Evolutionary conservation across 2,113 vertebrate species (phyloP).

Genomic region (Phylloscopus trochiloides): DNA sequence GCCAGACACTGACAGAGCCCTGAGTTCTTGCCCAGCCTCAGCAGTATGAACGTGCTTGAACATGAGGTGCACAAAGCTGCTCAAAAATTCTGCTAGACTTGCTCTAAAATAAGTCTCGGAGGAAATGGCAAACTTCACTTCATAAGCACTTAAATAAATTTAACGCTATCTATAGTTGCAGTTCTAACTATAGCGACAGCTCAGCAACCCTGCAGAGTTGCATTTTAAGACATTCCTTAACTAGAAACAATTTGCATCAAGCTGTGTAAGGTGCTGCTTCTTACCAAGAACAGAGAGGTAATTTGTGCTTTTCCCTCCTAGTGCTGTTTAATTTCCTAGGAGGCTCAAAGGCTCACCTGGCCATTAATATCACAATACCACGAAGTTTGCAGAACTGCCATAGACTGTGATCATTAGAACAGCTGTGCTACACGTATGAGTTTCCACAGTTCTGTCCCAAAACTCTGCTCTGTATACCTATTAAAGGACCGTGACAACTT

Average conservation of each 20-base stretch:
- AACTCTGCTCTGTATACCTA: neutral
- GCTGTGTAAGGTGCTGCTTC: constrained; percentile 28
- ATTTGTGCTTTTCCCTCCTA: neutral
- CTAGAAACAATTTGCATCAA: constrained; percentile 55
- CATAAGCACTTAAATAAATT: constrained; percentile 45
- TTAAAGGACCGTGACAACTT: neutral
- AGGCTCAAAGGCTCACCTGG: constrained; percentile 7
- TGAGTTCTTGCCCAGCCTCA: neutral
- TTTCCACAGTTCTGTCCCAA: neutral
- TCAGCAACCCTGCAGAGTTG: constrained; percentile 31
- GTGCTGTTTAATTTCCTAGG: constrained; percentile 14
- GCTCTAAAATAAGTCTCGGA: neutral
- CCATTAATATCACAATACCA: neutral
- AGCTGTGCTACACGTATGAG: neutral
- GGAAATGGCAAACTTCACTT: constrained; percentile 26
- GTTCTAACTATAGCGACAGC: constrained; percentile 41
- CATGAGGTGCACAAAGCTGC: neutral
- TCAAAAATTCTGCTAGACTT: neutral
- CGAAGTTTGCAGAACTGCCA: neutral
- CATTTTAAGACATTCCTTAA: constrained; percentile 48
- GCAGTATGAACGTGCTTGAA: neutral
- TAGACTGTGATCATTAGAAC: neutral
- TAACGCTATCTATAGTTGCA: constrained; percentile 38
- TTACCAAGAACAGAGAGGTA: neutral
- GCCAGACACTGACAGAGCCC: neutral